Evolutionary conservation across 35 echinoderm and acorn worm species (phyloP).

Genomic region (Hemicentrotus pulcherrimus): DNA sequence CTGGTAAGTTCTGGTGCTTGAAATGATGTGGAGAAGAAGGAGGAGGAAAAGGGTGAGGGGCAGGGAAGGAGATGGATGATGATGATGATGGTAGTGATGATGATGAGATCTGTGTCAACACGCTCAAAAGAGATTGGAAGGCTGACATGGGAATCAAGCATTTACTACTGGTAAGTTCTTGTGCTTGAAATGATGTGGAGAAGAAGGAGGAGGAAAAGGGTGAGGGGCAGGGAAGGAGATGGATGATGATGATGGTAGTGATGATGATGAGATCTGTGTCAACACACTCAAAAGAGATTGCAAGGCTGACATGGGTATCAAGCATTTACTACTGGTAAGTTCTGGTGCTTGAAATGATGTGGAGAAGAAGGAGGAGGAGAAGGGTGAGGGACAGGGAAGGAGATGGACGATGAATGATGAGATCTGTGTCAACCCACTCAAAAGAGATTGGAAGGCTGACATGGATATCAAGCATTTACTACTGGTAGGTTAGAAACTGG

Average conservation of each 20-base stretch:
- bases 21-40: too few relatives aligned
- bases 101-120: slow-evolving; percentile 96
- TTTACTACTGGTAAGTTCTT: slow-evolving; percentile 85
- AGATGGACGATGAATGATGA: too few relatives aligned
- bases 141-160: slow-evolving; percentile 94
- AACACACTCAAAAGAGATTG: slow-evolving; percentile 98
- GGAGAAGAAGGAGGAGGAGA: too few relatives aligned
- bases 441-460: slow-evolving; percentile 95
- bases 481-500: slow-evolving; percentile 79
- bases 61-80: too few relatives aligned
- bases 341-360: too few relatives aligned
- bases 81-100: too few relatives aligned
- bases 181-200: too few relatives aligned
- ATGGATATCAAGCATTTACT: slow-evolving; percentile 94
- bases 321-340: slow-evolving; percentile 94
- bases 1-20: slow-evolving; percentile 64
- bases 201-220: too few relatives aligned
- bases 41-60: too few relatives aligned
- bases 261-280: slow-evolving; percentile 72
- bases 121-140: slow-evolving; percentile 97
- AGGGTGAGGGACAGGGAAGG: too few relatives aligned
- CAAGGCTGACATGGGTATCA: slow-evolving; percentile 92
- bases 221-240: too few relatives aligned
- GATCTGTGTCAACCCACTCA: slow-evolving; percentile 98
- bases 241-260: too few relatives aligned